phyloP scores from a whole-genome alignment of 2,888 invertebrate genomes.

The Philereme transversata region DNA sequence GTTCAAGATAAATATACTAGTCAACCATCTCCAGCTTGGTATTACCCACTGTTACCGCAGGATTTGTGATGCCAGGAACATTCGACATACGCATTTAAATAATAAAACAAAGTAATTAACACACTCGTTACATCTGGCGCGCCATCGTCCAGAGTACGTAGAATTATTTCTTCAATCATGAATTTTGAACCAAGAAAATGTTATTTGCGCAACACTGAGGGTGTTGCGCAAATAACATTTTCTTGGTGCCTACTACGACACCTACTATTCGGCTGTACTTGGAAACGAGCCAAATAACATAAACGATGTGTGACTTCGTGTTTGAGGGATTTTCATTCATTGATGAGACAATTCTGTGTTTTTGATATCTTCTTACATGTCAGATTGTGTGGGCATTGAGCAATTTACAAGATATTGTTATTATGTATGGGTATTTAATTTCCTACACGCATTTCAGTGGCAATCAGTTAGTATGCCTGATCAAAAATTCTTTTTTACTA shows the following conservation, averaged over 20 bases:
- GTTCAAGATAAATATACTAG: too few species aligned
- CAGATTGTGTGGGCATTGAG: too few species aligned
- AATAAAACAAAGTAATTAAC: not conserved
- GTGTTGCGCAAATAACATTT: slow-evolving; percentile 42
- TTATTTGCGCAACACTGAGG: slow-evolving; percentile 29
- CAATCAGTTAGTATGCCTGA: too few species aligned
- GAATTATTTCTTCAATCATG: slow-evolving; percentile 26
- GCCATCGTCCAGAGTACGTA: slow-evolving; percentile 35
- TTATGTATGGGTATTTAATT: too few species aligned
- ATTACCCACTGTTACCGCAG: too few species aligned
- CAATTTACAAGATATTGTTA: too few species aligned
- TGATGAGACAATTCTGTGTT: slow-evolving; percentile 27
- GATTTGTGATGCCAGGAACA: too few species aligned
- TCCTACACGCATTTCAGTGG: too few species aligned
- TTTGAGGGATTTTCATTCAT: slow-evolving; percentile 46
- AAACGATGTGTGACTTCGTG: slow-evolving; percentile 36
- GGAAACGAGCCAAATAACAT: slow-evolving; percentile 42
- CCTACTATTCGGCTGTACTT: slow-evolving; percentile 28
- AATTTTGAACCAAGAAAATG: slow-evolving; percentile 27
- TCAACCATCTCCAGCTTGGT: too few species aligned
- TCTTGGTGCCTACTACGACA: slow-evolving; percentile 29
- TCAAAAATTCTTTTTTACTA: too few species aligned
- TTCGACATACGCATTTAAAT: too few species aligned
- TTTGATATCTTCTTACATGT: too few species aligned
- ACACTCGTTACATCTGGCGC: slow-evolving; percentile 29